Evolutionary conservation across 2,888 invertebrate genomes (phyloP), one percentile per base, ranked within the genome.

Genomic region (Cephalotes varians): DNA sequence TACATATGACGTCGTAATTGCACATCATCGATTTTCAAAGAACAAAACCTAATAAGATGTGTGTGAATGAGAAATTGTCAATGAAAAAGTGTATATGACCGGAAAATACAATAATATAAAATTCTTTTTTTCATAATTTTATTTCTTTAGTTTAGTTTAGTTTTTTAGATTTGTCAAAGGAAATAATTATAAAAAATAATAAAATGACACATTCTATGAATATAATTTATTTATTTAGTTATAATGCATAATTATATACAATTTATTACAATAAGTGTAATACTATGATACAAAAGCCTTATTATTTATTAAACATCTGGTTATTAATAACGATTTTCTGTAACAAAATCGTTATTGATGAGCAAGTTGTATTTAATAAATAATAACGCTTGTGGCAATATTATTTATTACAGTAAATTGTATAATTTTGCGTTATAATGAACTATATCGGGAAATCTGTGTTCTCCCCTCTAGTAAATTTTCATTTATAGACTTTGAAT

Each of bases 281-380:
- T 31, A 54, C 12, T 21, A 7, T 34, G 12, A n/a, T 12, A 10
- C 21, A 60, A 31, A 54, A 15, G 18, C 9, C 9, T 65, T 37
- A 51, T 65, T 37, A 74, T 65, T 64, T 74, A 74, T 74, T 49
- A 74, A 74, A 74, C 10, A 47, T 49, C 34, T 64, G 40, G n/a
- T 31, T 40, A 31, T 65, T 18, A 28, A n/a, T 51, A 67, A 76
- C 28, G 51, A 56, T 65, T 67, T 62, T 69, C 37, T 18, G 1
- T 77, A 12, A 1, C 44, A 54, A 47, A 69, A 69, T 40, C 15
- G 15, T 72, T 58, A 28, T 21, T 34, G 47, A 60, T n/a, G 25
- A 15, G 9, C 12, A 76, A 25, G 4, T 64, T 49, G 51, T 64
- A 76, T 37, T 37, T 67, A n/a, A 76, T 49, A 51, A 76, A 62